A percentile compares a stretch with the other conserved stretches of the same genome.
These are phyloP conservation scores for Drosophila kikkawai DNA, from an alignment of 1,140 invertebrate species.

Conservation along the genomic window DNA sequence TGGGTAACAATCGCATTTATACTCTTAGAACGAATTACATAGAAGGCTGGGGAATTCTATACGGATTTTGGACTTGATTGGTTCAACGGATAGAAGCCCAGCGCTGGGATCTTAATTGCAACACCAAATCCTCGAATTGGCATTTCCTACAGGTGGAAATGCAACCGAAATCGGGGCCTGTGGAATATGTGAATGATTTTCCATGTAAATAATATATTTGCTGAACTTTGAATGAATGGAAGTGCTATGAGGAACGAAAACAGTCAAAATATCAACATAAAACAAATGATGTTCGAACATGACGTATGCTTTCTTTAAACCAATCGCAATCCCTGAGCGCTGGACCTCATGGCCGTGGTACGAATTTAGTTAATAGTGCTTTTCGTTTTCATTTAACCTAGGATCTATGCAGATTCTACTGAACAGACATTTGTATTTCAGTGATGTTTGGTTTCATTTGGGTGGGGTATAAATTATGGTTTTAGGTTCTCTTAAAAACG, in stretches of 20 bases:
- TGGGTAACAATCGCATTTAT: slow-evolving; percentile 33
- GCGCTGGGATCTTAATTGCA: slow-evolving; percentile 32
- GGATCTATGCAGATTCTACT: slow-evolving; percentile 36
- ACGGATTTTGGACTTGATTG: slow-evolving; percentile 2
- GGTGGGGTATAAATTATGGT: slow-evolving; percentile 47
- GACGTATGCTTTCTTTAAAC: slow-evolving; percentile 24
- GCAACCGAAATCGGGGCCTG: slow-evolving; percentile 54
- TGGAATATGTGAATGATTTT: slow-evolving; percentile 27
- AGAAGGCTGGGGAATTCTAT: slow-evolving; percentile 25
- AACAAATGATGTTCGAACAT: slow-evolving; percentile 55
- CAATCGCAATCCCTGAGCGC: slow-evolving; percentile 16
- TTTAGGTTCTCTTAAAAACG: slow-evolving; percentile 34
- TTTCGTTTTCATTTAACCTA: slow-evolving; percentile 17
- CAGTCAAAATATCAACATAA: slow-evolving; percentile 64
- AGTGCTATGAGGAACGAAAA: slow-evolving; percentile 54
- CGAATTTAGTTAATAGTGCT: slow-evolving; percentile 27
- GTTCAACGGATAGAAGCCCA: neutral
- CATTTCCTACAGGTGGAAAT: slow-evolving; percentile 67
- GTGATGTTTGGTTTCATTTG: slow-evolving; percentile 46
- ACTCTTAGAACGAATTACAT: slow-evolving; percentile 35
- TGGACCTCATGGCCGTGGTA: neutral
- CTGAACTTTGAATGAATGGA: neutral
- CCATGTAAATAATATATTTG: slow-evolving; percentile 14
- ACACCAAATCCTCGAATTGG: slow-evolving; percentile 56
- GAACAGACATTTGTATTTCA: slow-evolving; percentile 44